These are phyloP conservation scores for Ascaphus truei DNA, from an alignment of 2,113 vertebrate genomes.

Conservation along the genomic window DNA sequence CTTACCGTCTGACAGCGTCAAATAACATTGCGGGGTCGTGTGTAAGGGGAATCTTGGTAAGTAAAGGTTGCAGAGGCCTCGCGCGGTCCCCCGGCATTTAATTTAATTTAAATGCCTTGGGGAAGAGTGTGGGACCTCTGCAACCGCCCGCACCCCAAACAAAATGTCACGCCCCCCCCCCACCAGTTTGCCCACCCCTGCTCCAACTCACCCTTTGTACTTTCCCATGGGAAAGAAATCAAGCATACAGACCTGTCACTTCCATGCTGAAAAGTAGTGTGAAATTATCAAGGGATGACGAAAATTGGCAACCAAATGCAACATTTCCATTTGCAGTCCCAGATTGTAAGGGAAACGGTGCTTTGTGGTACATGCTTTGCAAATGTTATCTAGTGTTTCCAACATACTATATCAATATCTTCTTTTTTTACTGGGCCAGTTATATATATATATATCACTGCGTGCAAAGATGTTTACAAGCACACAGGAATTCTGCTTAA, in stretches of 20 bases:
- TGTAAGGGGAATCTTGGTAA: too few species aligned
- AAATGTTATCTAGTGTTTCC: not conserved
- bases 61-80: too few species aligned
- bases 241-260: not conserved
- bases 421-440: not conserved
- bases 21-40: too few species aligned
- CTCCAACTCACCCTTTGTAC: not conserved
- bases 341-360: not conserved
- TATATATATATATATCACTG: not conserved
- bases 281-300: conserved; percentile 1
- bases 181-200: too few species aligned
- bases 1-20: too few species aligned
- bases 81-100: too few species aligned
- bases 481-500: not conserved
- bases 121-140: too few species aligned
- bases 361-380: conserved; percentile 17
- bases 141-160: too few species aligned
- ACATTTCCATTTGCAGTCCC: conserved; percentile 8
- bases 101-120: too few species aligned
- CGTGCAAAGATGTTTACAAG: not conserved
- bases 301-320: conserved; percentile 3
- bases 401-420: not conserved
- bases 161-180: too few species aligned
- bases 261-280: not conserved
- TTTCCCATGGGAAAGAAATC: not conserved